phyloP scores from a whole-genome alignment of 2,113 vertebrate species.

The Callipepla californica region DNA sequence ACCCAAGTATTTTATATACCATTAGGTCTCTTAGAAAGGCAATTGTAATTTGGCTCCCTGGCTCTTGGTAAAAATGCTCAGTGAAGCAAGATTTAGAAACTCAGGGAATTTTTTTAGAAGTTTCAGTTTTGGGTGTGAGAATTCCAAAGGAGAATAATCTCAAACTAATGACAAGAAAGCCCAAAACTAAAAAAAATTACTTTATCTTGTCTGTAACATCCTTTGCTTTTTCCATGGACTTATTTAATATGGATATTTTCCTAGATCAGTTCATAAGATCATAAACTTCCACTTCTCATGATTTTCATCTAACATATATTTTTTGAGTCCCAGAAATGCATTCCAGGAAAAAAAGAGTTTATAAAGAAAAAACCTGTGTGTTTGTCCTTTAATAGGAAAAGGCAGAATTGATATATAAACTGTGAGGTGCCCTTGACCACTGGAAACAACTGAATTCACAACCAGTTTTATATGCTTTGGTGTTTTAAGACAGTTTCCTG shows the following conservation, averaged over 20 bases:
- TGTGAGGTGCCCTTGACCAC: accelerated
- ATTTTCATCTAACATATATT: neutral
- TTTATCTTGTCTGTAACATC: neutral
- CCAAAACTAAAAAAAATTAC: neutral
- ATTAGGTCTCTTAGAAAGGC: neutral
- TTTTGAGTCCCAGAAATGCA: neutral
- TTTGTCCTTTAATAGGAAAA: neutral
- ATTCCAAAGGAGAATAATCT: neutral
- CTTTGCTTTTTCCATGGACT: neutral
- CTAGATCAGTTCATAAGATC: neutral
- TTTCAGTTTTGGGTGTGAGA: neutral
- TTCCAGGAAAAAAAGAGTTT: neutral
- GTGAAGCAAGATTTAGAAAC: neutral
- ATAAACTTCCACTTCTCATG: neutral
- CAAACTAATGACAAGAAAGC: neutral
- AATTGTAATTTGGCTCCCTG: neutral
- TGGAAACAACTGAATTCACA: neutral
- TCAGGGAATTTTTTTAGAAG: neutral
- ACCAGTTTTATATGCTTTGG: neutral
- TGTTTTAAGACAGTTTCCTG: neutral
- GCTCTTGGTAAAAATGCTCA: neutral
- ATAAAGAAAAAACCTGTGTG: neutral
- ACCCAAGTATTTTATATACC: neutral
- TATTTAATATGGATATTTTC: neutral
- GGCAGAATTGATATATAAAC: neutral